Conservation (phyloP, 2,113 vertebrate species). For the Pterocles orientalis region DNA sequence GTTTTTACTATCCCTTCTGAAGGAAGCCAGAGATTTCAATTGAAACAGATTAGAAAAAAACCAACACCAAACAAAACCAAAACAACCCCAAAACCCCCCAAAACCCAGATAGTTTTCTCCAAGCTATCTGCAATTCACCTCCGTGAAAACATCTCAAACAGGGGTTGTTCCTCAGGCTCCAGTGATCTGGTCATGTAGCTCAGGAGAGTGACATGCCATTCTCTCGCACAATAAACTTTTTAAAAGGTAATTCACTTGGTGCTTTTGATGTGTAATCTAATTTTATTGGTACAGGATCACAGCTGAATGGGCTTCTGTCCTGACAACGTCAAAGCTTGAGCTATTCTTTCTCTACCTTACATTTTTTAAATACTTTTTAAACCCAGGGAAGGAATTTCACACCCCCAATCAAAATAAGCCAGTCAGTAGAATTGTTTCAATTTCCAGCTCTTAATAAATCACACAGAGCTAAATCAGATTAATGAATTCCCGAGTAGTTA, state of each 20-base stretch:
- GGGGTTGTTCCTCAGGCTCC: neutral
- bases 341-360: neutral
- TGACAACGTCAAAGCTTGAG: neutral
- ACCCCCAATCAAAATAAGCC: conserved; percentile 14
- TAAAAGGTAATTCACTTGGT: neutral
- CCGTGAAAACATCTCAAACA: neutral
- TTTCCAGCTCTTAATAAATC: conserved; percentile 53
- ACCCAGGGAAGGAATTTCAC: conserved; percentile 6
- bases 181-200: neutral
- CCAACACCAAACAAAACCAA: neutral
- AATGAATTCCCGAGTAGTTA: neutral
- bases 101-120: neutral
- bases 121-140: neutral
- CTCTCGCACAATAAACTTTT: neutral
- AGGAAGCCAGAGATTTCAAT: neutral
- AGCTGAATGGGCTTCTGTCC: neutral
- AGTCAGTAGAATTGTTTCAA: conserved; percentile 43
- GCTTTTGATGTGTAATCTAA: neutral
- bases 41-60: neutral
- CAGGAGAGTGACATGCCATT: neutral
- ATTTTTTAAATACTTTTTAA: conserved; percentile 37
- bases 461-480: conserved; percentile 19
- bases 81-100: too few relatives aligned
- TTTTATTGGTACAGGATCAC: neutral
- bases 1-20: neutral